Conservation (phyloP, 2,888 invertebrate genomes). For the Cremastinae sp. region DNA sequence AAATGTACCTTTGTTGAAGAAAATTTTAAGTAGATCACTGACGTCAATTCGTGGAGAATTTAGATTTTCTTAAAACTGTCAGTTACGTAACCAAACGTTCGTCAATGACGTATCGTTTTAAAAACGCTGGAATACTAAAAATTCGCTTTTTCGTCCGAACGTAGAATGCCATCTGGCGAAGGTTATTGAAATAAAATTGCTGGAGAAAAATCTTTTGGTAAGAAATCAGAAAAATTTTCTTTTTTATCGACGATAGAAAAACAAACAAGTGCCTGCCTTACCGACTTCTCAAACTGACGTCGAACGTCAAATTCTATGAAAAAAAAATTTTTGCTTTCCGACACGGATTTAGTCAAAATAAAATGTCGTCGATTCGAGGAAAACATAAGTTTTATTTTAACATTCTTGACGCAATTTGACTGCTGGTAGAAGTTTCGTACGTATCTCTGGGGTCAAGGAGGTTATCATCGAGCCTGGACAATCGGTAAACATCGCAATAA, state of each 20-base stretch:
- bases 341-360: no score
- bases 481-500: not conserved
- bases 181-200: not conserved
- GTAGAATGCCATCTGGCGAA: constrained; percentile 4
- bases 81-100: constrained; percentile 6
- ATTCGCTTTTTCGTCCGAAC: not conserved
- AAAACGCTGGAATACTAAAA: not conserved
- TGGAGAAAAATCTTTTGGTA: not conserved
- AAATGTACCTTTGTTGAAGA: no score
- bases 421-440: no score
- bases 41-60: not conserved
- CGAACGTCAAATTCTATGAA: no score
- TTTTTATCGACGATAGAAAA: not conserved
- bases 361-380: no score
- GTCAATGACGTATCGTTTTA: constrained; percentile 11
- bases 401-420: no score
- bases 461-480: no score
- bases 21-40: no score
- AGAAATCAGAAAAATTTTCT: not conserved
- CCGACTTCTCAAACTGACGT: no score
- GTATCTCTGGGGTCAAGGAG: no score
- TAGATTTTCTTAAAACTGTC: not conserved
- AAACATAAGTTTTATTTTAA: no score
- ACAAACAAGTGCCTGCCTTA: no score
- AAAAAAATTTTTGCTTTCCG: constrained; percentile 5